These are phyloP conservation scores for Carassius auratus DNA, from an alignment of 2,113 vertebrate genomes.

Conservation along the genomic window DNA sequence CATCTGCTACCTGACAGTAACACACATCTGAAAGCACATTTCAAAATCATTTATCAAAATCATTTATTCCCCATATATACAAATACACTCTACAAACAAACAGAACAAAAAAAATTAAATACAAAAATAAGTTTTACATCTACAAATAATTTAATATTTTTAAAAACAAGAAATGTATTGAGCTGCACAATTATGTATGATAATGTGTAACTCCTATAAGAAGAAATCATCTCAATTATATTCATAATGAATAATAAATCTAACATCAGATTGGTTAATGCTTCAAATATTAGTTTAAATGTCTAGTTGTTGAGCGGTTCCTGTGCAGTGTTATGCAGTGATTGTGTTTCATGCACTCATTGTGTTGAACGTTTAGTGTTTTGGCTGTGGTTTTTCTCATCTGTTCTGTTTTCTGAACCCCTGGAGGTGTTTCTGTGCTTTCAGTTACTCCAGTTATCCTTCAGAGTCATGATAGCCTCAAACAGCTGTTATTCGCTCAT, in stretches of 20 bases:
- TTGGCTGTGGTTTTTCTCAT: background rate
- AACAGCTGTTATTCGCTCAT: constrained; percentile 8
- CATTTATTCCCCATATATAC: background rate
- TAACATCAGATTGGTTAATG: no score
- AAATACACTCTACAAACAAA: no score
- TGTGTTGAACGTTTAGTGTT: background rate
- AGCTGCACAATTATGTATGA: background rate
- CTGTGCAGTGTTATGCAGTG: background rate
- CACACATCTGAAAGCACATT: no score
- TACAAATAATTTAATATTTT: background rate
- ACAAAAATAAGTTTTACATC: background rate
- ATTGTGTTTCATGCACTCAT: background rate
- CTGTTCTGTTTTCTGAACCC: background rate
- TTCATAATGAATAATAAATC: background rate
- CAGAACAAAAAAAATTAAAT: background rate
- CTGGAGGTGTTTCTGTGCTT: constrained; percentile 3
- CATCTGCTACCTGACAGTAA: background rate
- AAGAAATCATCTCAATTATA: no score
- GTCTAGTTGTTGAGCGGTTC: background rate
- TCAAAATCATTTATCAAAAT: background rate
- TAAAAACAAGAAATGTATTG: background rate
- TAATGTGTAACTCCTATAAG: no score
- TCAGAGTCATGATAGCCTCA: background rate
- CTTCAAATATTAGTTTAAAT: background rate
- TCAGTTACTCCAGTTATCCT: background rate